These are phyloP conservation scores for Terebella lapidaria DNA, from an alignment of 2,888 invertebrate genomes.

Conservation along the genomic window DNA sequence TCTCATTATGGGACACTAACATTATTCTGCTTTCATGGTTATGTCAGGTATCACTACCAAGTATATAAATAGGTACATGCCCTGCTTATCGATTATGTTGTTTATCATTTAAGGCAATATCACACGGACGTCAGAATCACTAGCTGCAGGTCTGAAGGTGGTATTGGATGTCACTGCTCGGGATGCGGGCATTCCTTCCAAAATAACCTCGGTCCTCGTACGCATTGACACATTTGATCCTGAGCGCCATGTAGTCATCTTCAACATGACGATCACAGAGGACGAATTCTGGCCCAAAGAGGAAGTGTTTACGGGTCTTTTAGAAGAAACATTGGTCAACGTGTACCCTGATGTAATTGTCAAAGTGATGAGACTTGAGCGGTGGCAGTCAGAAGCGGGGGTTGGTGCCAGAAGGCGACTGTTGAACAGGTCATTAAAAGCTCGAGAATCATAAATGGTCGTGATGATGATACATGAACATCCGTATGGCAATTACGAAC, in stretches of 20 bases:
- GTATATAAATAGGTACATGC: too few species aligned
- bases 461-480: too few species aligned
- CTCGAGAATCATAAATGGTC: too few species aligned
- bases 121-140: not conserved
- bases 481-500: too few species aligned
- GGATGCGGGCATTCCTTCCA: conserved; percentile 30
- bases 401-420: not conserved
- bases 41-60: too few species aligned
- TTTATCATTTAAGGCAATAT: conserved; percentile 7
- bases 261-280: not conserved
- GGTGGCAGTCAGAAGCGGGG: not conserved
- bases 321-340: not conserved
- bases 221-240: conserved; percentile 34
- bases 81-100: too few species aligned
- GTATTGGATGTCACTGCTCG: conserved; percentile 14
- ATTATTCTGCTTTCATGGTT: too few species aligned
- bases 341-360: not conserved
- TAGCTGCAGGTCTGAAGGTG: not conserved
- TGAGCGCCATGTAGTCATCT: not conserved
- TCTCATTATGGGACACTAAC: too few species aligned
- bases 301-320: not conserved
- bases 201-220: conserved; percentile 27
- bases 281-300: not conserved
- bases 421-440: not conserved
- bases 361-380: not conserved